phyloP scores from a whole-genome alignment of 2,113 vertebrate genomes.

The Callaeas wilsoni region DNA sequence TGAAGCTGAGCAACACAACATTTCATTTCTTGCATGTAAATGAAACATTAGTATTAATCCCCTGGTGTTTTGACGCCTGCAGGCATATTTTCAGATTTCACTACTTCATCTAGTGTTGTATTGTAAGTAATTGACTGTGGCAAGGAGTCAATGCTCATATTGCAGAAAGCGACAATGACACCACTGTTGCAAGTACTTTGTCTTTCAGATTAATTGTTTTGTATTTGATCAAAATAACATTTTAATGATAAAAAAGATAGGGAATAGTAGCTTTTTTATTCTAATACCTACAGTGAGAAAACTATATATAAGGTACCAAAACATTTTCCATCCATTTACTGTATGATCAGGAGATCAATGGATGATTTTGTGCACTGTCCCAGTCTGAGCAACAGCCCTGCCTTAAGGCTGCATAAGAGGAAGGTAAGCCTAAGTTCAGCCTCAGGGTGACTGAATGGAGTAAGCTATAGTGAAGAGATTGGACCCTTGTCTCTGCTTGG shows the following conservation, averaged over 20 bases:
- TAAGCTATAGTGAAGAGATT: not conserved
- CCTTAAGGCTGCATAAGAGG: not conserved
- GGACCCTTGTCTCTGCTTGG: not conserved
- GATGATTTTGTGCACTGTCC: not conserved
- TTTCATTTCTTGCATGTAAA: conserved; percentile 63
- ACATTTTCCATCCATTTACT: not conserved
- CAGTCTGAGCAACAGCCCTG: not conserved
- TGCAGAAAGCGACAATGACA: conserved; percentile 54
- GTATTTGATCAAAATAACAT: conserved; percentile 39
- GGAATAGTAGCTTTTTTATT: not conserved
- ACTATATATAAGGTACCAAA: not conserved
- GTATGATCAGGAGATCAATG: not conserved
- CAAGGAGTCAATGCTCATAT: conserved; percentile 60
- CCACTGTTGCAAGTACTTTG: conserved; percentile 35
- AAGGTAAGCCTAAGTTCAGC: not conserved
- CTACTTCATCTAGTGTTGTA: conserved; percentile 57
- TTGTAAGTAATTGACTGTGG: conserved; percentile 66
- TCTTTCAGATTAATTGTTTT: conserved; percentile 56
- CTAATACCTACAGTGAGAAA: not conserved
- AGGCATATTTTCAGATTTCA: conserved; percentile 65
- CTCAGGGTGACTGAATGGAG: not conserved
- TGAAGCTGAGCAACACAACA: conserved; percentile 18
- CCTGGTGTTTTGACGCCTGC: conserved; percentile 41
- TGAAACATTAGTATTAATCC: conserved; percentile 66
- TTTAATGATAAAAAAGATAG: not conserved